Base-by-base conservation (phyloP, 2,888 invertebrate genomes). In the Panzeria rudis region DNA sequence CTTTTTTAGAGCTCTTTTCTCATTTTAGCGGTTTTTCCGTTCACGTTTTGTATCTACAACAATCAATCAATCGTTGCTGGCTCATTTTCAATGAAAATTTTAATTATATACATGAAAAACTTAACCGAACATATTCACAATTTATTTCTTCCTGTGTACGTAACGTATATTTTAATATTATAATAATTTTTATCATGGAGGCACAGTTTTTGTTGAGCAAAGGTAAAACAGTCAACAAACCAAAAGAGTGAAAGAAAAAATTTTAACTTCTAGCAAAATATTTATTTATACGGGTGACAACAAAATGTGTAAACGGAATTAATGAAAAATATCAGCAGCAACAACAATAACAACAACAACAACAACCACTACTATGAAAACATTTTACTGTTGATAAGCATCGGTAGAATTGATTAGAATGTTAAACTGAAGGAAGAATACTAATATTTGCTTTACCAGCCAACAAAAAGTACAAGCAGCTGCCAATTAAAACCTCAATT, bases 251-350 rank as follows among this genome's bases (percentile, higher is more conserved):
- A 72, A 80, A n/a, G n/a, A 47, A 66, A 73, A 73, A 73, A 73
- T 78, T 73, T 73, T 66, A 66, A 66, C 56, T 61, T 80, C 59
- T 73, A 80, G 80, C 73, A 72, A 66, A 56, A 66, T 38, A 64
- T 32, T 62, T 41, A 76, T 82, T 82, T 82, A 82, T 82, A 82
- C 82, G 82, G 82, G 82, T 71, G 76, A 71, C 76, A 82, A 71
- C 76, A 82, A 82, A 82, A 82, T 82, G 76, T 76, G 29, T 82
- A 76, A 76, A 73, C 23, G 64, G 54, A 35, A 52, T 82, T 69
- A 71, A 61, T 61, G 61, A 69, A 62, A 71, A 71, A 59, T 69
- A 77, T 59, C 50, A 38, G 68, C 62, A 47, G 17, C 11, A 47
- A 38, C 20, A 66, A 56, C n/a, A n/a, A n/a, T n/a, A n/a, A n/a